These are phyloP conservation scores for Enteromius fasciolatus DNA, from an alignment of 2,797 vertebrate species.

Conservation along the genomic window DNA sequence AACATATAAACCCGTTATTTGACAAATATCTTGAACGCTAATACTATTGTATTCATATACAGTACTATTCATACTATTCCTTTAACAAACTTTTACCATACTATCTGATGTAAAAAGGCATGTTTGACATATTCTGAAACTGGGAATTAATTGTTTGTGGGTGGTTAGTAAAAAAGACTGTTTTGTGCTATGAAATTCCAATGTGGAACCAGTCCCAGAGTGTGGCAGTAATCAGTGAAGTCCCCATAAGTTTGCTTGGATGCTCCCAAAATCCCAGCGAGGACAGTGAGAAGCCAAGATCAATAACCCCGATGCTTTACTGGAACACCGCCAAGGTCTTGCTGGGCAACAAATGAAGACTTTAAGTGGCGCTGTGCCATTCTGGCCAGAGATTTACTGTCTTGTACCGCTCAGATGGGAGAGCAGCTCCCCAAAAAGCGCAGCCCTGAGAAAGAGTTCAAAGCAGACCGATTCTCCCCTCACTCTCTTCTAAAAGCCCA, in stretches of 20 bases:
- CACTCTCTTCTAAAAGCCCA: constrained; percentile 76
- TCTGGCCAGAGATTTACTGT: constrained; percentile 77
- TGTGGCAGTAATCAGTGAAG: background rate
- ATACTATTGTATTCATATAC: no score
- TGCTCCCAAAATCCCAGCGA: constrained; percentile 63
- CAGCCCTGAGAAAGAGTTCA: constrained; percentile 73
- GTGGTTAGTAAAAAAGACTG: background rate
- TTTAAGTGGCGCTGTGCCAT: constrained; percentile 65
- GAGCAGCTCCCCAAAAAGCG: constrained; percentile 63
- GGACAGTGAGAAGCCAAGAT: constrained; percentile 65
- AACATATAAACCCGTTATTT: no score
- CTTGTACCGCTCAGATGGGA: constrained; percentile 68
- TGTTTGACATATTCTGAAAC: background rate
- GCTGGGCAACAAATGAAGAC: constrained; percentile 71
- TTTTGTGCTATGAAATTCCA: background rate
- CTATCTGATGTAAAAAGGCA: background rate
- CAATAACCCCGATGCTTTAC: constrained; percentile 65
- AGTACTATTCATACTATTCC: background rate
- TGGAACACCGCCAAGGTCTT: constrained; percentile 53
- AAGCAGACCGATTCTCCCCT: constrained; percentile 73
- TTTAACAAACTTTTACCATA: background rate
- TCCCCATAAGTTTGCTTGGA: constrained; percentile 46
- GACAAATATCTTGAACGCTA: background rate
- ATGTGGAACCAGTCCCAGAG: background rate
- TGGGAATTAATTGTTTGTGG: background rate